Evolutionary conservation across 2,888 invertebrate genomes (phyloP).

Genomic region (Drosophila ezoana): DNA sequence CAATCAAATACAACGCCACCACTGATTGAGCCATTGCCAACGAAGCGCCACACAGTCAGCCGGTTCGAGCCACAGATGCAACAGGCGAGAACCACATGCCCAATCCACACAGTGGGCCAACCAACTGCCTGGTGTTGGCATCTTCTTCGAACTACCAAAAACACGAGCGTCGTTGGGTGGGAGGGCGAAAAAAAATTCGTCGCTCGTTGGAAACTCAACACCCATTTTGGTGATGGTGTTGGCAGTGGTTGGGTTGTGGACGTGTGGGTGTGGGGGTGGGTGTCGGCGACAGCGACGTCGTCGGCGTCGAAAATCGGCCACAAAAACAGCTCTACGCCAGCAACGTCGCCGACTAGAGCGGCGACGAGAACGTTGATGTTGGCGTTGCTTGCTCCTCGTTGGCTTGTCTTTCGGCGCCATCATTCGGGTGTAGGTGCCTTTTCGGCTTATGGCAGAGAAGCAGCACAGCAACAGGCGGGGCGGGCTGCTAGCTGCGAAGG

Average conservation of each 20-base stretch:
- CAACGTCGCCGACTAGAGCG: slow-evolving; percentile 19
- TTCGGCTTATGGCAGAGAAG: slow-evolving; percentile 63
- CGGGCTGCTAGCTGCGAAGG: slow-evolving; percentile 2
- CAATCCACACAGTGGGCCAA: slow-evolving; percentile 12
- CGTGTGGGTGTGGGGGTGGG: neutral
- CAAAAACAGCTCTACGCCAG: slow-evolving; percentile 66
- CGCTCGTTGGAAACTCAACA: slow-evolving; percentile 67
- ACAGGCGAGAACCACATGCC: slow-evolving; percentile 47
- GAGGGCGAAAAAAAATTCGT: slow-evolving; percentile 58
- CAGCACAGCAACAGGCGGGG: slow-evolving; percentile 12
- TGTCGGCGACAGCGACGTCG: slow-evolving; percentile 9
- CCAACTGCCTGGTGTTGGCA: slow-evolving; percentile 32
- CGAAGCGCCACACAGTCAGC: slow-evolving; percentile 28
- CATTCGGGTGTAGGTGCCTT: slow-evolving; percentile 66
- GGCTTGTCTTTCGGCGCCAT: slow-evolving; percentile 66
- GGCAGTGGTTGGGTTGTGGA: neutral
- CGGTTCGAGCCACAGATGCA: slow-evolving; percentile 46
- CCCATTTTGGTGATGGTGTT: slow-evolving; percentile 34
- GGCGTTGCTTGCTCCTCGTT: slow-evolving; percentile 70
- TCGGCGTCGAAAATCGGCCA: slow-evolving; percentile 79
- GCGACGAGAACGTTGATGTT: slow-evolving; percentile 31
- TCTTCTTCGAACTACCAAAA: slow-evolving; percentile 73
- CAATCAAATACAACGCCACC: slow-evolving; percentile 74
- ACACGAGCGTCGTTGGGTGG: slow-evolving; percentile 53
- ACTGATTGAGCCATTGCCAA: slow-evolving; percentile 76